phyloP scores from a whole-genome alignment of 2,888 invertebrate species.

The Tenthredo amoena region DNA sequence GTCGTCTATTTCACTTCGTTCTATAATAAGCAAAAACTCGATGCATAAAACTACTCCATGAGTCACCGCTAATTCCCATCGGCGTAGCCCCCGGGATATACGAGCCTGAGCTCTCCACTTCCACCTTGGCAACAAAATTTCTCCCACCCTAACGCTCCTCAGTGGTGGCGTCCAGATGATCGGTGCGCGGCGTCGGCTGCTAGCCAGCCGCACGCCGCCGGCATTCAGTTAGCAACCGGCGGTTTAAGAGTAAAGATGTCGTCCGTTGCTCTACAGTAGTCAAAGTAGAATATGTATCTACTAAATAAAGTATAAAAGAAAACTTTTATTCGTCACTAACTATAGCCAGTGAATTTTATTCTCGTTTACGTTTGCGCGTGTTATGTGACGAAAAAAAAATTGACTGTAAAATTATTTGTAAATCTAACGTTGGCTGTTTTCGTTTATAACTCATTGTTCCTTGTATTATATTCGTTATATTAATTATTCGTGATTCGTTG shows the following conservation, averaged over 20 bases:
- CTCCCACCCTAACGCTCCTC: slow-evolving; percentile 44
- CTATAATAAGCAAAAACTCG: slow-evolving; percentile 27
- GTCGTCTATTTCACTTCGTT: background rate
- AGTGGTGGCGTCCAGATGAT: slow-evolving; percentile 71
- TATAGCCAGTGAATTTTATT: background rate
- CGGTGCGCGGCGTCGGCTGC: slow-evolving; percentile 63
- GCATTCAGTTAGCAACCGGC: slow-evolving; percentile 77
- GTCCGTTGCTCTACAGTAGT: background rate
- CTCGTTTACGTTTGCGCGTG: background rate
- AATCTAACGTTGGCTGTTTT: background rate
- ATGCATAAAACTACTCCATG: background rate
- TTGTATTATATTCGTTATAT: background rate
- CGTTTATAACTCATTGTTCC: slow-evolving; percentile 6
- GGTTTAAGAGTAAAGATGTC: slow-evolving; percentile 63
- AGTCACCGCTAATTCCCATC: slow-evolving; percentile 15
- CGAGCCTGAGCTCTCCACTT: slow-evolving; percentile 60
- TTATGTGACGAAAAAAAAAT: background rate
- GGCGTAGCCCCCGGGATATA: slow-evolving; percentile 44
- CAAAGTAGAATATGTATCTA: background rate
- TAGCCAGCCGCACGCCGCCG: slow-evolving; percentile 51
- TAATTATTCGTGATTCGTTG: background rate
- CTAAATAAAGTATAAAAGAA: background rate
- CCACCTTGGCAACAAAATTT: slow-evolving; percentile 7
- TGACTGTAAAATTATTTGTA: background rate
- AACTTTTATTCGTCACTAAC: background rate